phyloP scores from a whole-genome alignment of 2,888 invertebrate genomes.

The Tiliacea aurago region DNA sequence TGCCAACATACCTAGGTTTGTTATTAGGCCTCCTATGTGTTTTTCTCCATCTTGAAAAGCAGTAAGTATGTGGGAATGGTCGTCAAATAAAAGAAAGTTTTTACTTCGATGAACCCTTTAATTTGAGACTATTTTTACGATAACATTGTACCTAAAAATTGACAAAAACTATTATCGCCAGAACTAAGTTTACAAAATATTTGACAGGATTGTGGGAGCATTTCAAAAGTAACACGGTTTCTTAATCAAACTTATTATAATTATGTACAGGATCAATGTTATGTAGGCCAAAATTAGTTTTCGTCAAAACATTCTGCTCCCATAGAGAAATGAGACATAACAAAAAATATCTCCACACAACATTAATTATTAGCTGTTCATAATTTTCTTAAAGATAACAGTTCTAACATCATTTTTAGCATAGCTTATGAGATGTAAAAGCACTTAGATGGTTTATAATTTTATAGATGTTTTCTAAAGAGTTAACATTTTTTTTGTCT shows the following conservation, averaged over 20 bases:
- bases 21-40: not conserved
- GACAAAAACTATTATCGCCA: slow-evolving; percentile 67
- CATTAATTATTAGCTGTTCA: slow-evolving; percentile 38
- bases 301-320: slow-evolving; percentile 52
- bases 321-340: slow-evolving; percentile 30
- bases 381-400: slow-evolving; percentile 54
- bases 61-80: slow-evolving; percentile 4
- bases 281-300: slow-evolving; percentile 67
- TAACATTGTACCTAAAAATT: slow-evolving; percentile 72
- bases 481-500: slow-evolving; percentile 47
- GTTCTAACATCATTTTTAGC: slow-evolving; percentile 43
- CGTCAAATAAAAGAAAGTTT: slow-evolving; percentile 72
- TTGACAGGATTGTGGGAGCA: slow-evolving; percentile 59
- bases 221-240: slow-evolving; percentile 41
- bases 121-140: slow-evolving; percentile 85
- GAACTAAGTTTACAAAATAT: slow-evolving; percentile 64
- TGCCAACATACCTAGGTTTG: not conserved
- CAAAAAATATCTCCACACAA: slow-evolving; percentile 50
- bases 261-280: slow-evolving; percentile 56
- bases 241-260: slow-evolving; percentile 49
- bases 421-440: slow-evolving; percentile 56
- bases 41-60: not conserved
- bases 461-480: slow-evolving; percentile 49
- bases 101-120: slow-evolving; percentile 84
- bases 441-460: slow-evolving; percentile 56